Base-by-base conservation (phyloP, 2,797 vertebrate species). In the Austrolebias charrua region DNA sequence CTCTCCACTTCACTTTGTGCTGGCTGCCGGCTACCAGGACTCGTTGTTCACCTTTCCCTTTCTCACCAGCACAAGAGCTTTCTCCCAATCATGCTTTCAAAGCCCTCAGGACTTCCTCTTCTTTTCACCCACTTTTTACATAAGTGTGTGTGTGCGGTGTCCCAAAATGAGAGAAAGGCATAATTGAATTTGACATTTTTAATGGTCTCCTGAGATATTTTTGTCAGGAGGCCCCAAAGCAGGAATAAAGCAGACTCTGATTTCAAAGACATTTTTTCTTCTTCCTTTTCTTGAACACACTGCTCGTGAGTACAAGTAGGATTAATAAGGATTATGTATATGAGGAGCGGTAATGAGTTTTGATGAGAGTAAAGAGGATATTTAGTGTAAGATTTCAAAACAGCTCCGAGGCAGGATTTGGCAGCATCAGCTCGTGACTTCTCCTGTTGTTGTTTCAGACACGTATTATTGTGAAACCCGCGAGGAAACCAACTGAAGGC, bases 21-120 rank as follows among this genome's bases (percentile, higher is more conserved):
- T 52, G 73, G 81, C 86, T 82, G 88, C 85, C 79, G 79, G 78
- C 87, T 72, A 80, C 80, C 66, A 78, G 66, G 60, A 85, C 61
- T 65, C 63, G 81, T 89, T 89, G 86, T 90, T 91, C 91, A 90
- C 86, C 86, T 90, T 83, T 69, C 85, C 80, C 86, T 84, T 89
- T 89, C 84, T 89, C 83, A 69, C 4, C 16, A 69, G 65, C 81
- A 91, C 89, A 92, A 92, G 87, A 91, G 86, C 80, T 76, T 77
- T 84, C 85, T 82, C 75, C 85, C 83, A 83, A 85, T 82, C 82
- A 73, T 44, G 74, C 86, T 91, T 91, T 89, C 85, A 88, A 89
- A 90, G 79, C 77, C 87, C 76, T 89, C 86, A 78, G 85, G 79
- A 92, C 86, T 92, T 92, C 91, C 91, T 92, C 83, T 90, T 86